Conservation (phyloP, 2,888 invertebrate species). For the Aleiodes leptofemur region DNA sequence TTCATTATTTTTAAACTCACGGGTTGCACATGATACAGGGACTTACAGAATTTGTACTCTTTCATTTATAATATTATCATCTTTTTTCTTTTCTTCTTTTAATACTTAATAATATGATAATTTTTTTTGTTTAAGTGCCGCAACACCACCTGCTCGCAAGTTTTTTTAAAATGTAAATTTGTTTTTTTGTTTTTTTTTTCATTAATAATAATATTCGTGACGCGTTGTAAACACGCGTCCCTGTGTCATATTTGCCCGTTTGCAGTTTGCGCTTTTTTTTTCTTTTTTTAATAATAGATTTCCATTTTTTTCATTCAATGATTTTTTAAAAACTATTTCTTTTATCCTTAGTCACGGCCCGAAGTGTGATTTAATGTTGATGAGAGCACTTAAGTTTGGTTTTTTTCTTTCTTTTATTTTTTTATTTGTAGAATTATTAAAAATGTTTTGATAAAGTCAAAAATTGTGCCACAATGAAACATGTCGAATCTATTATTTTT, state of each 20-base stretch:
- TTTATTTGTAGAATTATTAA: conserved; percentile 3
- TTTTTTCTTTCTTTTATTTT: background rate
- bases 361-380: conserved; percentile 27
- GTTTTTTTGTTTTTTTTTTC: conserved; percentile 34
- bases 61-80: conserved; percentile 67
- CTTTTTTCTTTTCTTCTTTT: conserved; percentile 41
- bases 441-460: conserved; percentile 5
- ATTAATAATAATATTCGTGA: conserved; percentile 55
- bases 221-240: conserved; percentile 49
- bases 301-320: conserved; percentile 13
- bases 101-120: conserved; percentile 48
- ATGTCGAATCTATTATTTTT: conserved; percentile 14
- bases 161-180: conserved; percentile 37
- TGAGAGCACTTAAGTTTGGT: conserved; percentile 16
- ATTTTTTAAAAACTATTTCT: conserved; percentile 8
- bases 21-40: conserved; percentile 70
- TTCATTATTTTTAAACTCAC: conserved; percentile 33
- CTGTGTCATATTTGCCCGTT: conserved; percentile 47
- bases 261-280: conserved; percentile 38
- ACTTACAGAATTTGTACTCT: conserved; percentile 87
- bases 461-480: conserved; percentile 26
- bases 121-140: conserved; percentile 40
- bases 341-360: conserved; percentile 11
- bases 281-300: conserved; percentile 20
- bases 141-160: conserved; percentile 40